A percentile compares a stretch with the other conserved stretches of the same genome.
phyloP scores from a whole-genome alignment of 2,888 invertebrate species.

The Drosophila percnosoma region DNA sequence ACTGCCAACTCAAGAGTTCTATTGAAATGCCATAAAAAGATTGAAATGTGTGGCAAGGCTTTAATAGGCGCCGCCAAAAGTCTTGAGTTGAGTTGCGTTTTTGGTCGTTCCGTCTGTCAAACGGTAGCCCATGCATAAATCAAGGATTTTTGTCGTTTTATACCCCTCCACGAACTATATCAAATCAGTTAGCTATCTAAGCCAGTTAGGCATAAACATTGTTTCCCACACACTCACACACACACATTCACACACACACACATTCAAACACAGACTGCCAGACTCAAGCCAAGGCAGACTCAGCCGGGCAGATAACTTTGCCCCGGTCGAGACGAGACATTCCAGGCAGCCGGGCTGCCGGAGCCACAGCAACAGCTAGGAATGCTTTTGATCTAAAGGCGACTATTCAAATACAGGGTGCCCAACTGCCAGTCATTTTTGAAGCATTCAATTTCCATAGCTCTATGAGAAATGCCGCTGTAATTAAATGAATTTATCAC shows the following conservation, averaged over 20 bases:
- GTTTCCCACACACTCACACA: constrained; percentile 57
- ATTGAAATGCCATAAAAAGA: constrained; percentile 80
- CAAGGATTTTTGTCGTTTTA: constrained; percentile 68
- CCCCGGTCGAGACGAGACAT: constrained; percentile 62
- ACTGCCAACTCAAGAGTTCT: constrained; percentile 50
- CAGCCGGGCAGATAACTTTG: constrained; percentile 54
- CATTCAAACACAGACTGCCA: constrained; percentile 11
- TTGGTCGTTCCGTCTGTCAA: constrained; percentile 61
- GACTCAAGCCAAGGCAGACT: constrained; percentile 25
- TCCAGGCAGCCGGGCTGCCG: constrained; percentile 59
- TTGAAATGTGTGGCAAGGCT: constrained; percentile 70
- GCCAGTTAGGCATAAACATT: constrained; percentile 73
- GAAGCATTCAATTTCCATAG: constrained; percentile 58
- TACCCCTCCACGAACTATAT: constrained; percentile 50
- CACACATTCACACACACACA: constrained; percentile 13
- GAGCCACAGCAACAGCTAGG: constrained; percentile 72
- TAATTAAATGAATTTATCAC: constrained; percentile 65
- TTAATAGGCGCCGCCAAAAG: constrained; percentile 74
- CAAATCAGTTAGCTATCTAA: constrained; percentile 64
- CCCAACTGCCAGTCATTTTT: constrained; percentile 37
- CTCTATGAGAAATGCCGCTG: constrained; percentile 27
- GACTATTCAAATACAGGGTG: constrained; percentile 70
- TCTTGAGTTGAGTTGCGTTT: constrained; percentile 15
- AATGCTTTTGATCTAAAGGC: constrained; percentile 76
- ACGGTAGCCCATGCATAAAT: constrained; percentile 78